Base-by-base conservation (phyloP, 1,140 invertebrate species). In the Nasonia longicornis region DNA sequence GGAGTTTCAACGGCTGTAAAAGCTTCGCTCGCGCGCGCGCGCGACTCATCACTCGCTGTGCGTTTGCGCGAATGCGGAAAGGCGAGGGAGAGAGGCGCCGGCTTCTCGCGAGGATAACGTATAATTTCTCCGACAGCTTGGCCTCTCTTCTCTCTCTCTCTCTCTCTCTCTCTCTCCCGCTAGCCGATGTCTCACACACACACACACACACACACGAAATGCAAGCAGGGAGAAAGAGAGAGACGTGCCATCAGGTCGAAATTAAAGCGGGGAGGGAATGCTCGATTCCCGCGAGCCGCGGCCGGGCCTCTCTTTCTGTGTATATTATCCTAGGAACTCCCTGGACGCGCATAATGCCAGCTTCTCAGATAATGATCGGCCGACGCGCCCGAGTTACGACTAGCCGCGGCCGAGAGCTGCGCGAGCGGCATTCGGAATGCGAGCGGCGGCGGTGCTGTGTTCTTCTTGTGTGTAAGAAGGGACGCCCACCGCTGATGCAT, bases 351-450 rank as follows among this genome's bases (percentile, higher is more conserved):
- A 70, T 80, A 80, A 80, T 80, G 73, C 58, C 72, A 80, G 79
- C 78, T 80, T 74, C 78, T 64, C 63, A 74, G 80, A 72, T 82
- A 82, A 82, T 82, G 75, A 82, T 77, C 75, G 75, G 72, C 71
- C 75, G 80, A 73, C 70, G 80, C 75, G 80, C 67, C 80, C 80
- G 80, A 81, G 80, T 77, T 81, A 81, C 80, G 80, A 81, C 79
- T 76, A 12, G 67, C 63, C 67, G 71, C 71, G 22, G 71, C 14
- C 20, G 7, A 29, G 42, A 72, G 52, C 48, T 77, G 77, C 70
- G 72, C 72, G 29, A 58, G 52, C 70, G 35, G 14, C 14, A 11
- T 42, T 42, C 58, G 58, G 58, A 69, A 69, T 42, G 31, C 16
- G 22, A 14, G 11, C 31, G 72, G 72, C n/a, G 29, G n/a, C 20